Evolutionary conservation across 2,113 vertebrate species (phyloP), one percentile per base, ranked within the genome.

Genomic region (Equus przewalskii): DNA sequence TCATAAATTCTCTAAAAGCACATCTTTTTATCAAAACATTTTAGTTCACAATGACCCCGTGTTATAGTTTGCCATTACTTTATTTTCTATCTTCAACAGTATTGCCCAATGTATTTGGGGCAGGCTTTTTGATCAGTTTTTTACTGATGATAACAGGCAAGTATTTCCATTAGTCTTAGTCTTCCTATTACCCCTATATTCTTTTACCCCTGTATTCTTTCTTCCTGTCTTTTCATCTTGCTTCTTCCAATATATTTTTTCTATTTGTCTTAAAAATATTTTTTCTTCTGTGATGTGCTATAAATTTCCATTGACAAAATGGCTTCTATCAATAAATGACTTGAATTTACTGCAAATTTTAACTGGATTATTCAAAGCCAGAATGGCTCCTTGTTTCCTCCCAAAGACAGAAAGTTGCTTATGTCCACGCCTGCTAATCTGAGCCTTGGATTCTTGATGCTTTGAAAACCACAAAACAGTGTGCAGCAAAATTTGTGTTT

Each of bases 261-360:
- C 33, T 94, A 18, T 93, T 82, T 82, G 73, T 95, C 60, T 91
- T 93, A 26, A 95, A 94, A 78, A 95, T 78, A 58, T 84, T 89
- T 85, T 49, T 91, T 89, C 51, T 81, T 92, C 6, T 54, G n/a
- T 94, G 22, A 72, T 78, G 10, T 75, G 24, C 1, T 56, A 87
- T 60, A 62, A 93, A 85, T 44, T 95, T 19, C 18, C 51, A 75
- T 64, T 64, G 15, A 79, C 44, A 94, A 95, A 96, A 96, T 93
- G 41, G 12, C 96, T 96, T 87, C 36, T 91, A 78, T 73, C 41
- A 85, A 41, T 84, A 96, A 96, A 73, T 91, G 46, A 36, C 12
- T 84, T 91, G 49, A 72, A 67, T 95, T 73, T 96, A 85, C 18
- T 95, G 70, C 9, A 91, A 58, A 51, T 81, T 93, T 96, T 91